Conservation (phyloP, 2,797 vertebrate species). For the Tragopan temminckii region DNA sequence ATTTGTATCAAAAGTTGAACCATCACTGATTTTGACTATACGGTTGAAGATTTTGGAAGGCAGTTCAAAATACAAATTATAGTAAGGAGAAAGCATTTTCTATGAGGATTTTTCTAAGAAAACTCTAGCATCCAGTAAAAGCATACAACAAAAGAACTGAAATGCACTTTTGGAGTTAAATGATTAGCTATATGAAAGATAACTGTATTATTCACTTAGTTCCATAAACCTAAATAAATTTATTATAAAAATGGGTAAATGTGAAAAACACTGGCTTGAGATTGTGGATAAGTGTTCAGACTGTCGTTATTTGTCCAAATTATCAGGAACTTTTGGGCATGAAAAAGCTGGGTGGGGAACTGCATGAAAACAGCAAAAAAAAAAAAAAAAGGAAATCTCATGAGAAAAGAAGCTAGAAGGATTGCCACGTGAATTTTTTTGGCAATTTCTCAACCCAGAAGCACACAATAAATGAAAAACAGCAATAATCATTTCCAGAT, state of each 20-base stretch:
- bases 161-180: not conserved
- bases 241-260: not conserved
- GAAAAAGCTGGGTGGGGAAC: not conserved
- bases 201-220: not conserved
- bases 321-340: not conserved
- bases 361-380: not conserved
- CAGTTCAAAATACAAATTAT: not conserved
- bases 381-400: slow-evolving; percentile 15
- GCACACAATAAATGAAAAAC: slow-evolving; percentile 8
- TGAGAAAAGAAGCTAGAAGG: not conserved
- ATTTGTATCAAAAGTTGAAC: not conserved
- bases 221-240: not conserved
- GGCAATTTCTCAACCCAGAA: slow-evolving; percentile 45
- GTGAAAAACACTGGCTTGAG: not conserved
- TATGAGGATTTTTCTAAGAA: not conserved
- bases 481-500: not conserved
- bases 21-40: not conserved
- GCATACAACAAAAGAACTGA: not conserved
- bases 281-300: not conserved
- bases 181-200: not conserved
- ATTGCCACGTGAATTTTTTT: not conserved
- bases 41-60: not conserved
- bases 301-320: not conserved
- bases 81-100: not conserved
- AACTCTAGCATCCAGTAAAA: not conserved